Evolutionary conservation across 2,888 invertebrate species (phyloP).

Genomic region (Dryobota labecula): DNA sequence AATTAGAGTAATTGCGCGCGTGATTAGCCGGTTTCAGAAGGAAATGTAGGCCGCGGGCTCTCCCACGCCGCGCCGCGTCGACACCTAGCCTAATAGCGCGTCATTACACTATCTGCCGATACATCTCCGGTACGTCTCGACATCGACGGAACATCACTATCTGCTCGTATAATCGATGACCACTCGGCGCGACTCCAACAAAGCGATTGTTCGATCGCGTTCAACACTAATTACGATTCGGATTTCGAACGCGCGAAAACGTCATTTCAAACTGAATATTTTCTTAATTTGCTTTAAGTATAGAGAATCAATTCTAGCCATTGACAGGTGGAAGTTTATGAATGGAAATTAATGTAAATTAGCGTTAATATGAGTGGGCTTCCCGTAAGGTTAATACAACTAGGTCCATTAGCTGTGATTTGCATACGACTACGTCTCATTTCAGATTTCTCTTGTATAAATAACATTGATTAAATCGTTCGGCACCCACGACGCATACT

Average conservation of each 20-base stretch:
- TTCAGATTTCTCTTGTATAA: slow-evolving; percentile 79
- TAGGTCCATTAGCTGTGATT: slow-evolving; percentile 80
- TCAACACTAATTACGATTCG: slow-evolving; percentile 78
- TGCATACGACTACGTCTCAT: slow-evolving; percentile 80
- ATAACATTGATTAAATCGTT: slow-evolving; percentile 73
- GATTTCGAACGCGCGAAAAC: slow-evolving; percentile 61
- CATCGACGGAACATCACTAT: slow-evolving; percentile 81
- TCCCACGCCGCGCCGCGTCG: slow-evolving; percentile 85
- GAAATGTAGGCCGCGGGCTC: slow-evolving; percentile 84
- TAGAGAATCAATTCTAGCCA: slow-evolving; percentile 63
- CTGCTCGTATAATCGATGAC: slow-evolving; percentile 79
- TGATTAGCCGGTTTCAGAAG: slow-evolving; percentile 81
- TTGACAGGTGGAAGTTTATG: slow-evolving; percentile 72
- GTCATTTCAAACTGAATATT: slow-evolving; percentile 52
- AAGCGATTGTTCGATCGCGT: slow-evolving; percentile 81
- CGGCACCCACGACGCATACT: slow-evolving; percentile 70
- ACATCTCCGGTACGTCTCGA: slow-evolving; percentile 79
- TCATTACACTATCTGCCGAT: slow-evolving; percentile 88
- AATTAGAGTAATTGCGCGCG: slow-evolving; percentile 88
- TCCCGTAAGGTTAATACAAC: slow-evolving; percentile 74
- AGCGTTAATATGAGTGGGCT: slow-evolving; percentile 71
- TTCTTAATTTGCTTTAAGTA: slow-evolving; percentile 65
- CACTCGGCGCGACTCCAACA: slow-evolving; percentile 78
- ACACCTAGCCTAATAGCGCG: slow-evolving; percentile 86
- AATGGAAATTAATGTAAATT: slow-evolving; percentile 82